phyloP scores from a whole-genome alignment of 2,888 invertebrate species.

The Zygogramma bicolorata region DNA sequence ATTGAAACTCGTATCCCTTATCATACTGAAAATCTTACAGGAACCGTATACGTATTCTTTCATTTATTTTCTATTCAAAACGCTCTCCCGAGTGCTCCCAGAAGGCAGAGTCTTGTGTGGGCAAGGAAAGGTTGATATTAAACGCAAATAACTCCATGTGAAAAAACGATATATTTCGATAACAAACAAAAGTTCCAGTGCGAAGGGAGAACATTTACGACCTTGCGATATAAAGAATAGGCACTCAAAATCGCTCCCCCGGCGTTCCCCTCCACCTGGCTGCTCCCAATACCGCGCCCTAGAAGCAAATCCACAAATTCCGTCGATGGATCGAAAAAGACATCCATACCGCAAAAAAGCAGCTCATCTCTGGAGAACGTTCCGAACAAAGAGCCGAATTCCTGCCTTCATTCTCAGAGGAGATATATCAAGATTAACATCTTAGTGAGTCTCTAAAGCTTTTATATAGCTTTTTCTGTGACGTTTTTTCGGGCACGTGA shows the following conservation, averaged over 20 bases:
- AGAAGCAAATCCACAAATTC: neutral
- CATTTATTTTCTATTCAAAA: too few relatives aligned
- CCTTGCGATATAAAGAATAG: too few relatives aligned
- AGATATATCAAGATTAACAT: constrained; percentile 28
- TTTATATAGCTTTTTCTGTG: constrained; percentile 20
- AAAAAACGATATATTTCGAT: too few relatives aligned
- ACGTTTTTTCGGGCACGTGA: neutral
- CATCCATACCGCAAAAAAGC: neutral
- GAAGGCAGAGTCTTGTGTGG: too few relatives aligned
- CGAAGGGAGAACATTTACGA: too few relatives aligned
- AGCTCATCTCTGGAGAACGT: neutral
- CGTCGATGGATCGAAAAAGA: neutral
- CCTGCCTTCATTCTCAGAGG: constrained; percentile 1
- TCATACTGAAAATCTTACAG: too few relatives aligned
- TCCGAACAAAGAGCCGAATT: neutral
- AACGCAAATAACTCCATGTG: too few relatives aligned
- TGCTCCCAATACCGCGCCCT: neutral
- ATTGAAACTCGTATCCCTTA: too few relatives aligned
- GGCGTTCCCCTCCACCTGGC: neutral
- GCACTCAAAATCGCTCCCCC: neutral
- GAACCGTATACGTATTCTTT: too few relatives aligned
- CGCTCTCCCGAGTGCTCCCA: too few relatives aligned
- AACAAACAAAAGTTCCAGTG: too few relatives aligned
- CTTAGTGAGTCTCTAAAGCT: constrained; percentile 18
- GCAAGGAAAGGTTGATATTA: too few relatives aligned